Percentiles rank a stretch among this genome's conserved stretches.
Conservation (phyloP, 2,888 invertebrate species). For the Herminia tarsipennalis region DNA sequence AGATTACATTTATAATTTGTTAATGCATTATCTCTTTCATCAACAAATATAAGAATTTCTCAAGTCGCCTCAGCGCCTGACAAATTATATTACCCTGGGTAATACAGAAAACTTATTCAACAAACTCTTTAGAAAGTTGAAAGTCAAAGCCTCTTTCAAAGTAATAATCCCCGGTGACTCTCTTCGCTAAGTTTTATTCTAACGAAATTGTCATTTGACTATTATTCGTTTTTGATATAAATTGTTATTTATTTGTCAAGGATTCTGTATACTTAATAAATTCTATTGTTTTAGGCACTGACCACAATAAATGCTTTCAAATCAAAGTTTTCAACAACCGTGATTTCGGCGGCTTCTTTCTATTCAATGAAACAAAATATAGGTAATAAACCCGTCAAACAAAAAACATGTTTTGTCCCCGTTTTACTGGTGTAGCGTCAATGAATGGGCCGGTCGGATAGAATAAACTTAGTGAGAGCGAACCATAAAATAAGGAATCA, state of each 20-base stretch:
- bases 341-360: neutral
- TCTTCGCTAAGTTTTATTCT: conserved; percentile 60
- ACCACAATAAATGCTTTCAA: neutral
- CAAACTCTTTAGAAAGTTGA: conserved; percentile 71
- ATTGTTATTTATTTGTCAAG: conserved; percentile 20
- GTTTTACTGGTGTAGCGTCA: conserved; percentile 68
- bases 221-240: conserved; percentile 29
- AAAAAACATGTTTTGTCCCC: conserved; percentile 49
- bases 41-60: conserved; percentile 44
- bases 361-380: neutral
- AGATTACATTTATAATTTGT: conserved; percentile 24
- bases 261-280: neutral
- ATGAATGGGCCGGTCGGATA: conserved; percentile 69
- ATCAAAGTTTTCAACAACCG: neutral
- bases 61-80: conserved; percentile 53
- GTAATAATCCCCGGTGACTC: conserved; percentile 66
- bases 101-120: conserved; percentile 72
- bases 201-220: conserved; percentile 54
- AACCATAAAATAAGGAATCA: conserved; percentile 84
- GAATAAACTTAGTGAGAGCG: conserved; percentile 77
- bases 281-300: conserved; percentile 17
- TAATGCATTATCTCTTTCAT: conserved; percentile 37
- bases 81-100: conserved; percentile 68
- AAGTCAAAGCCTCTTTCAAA: conserved; percentile 67
- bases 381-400: neutral